These are phyloP conservation scores for Psix sp. DNA, from an alignment of 1,140 invertebrate genomes.

Conservation along the genomic window DNA sequence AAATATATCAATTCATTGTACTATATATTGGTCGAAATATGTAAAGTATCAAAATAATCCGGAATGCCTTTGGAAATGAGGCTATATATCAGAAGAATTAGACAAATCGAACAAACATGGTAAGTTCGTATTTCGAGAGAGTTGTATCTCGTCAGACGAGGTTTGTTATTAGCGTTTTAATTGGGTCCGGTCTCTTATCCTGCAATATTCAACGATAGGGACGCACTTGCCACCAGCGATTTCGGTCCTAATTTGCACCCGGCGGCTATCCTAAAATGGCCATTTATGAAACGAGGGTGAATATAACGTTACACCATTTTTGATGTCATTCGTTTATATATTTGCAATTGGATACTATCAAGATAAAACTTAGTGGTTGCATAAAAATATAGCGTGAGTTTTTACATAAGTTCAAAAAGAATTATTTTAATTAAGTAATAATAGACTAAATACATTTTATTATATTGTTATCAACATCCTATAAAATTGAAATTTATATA, in stretches of 20 bases:
- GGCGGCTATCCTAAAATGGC: conserved; percentile 72
- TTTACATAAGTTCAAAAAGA: conserved; percentile 5
- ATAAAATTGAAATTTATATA: no score
- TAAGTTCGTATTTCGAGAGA: conserved; percentile 42
- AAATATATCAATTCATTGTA: no score
- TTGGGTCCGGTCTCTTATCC: conserved; percentile 73
- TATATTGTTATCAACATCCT: no score
- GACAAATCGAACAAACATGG: conserved; percentile 41
- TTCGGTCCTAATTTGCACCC: conserved; percentile 71
- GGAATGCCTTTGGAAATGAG: no score
- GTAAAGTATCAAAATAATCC: no score
- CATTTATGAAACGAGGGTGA: conserved; percentile 62
- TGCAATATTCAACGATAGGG: conserved; percentile 66
- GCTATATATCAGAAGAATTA: background rate
- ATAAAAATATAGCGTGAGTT: conserved; percentile 29
- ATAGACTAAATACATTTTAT: no score
- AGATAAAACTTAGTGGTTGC: conserved; percentile 48
- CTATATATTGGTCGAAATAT: no score
- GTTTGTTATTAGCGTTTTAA: conserved; percentile 73
- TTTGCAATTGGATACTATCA: conserved; percentile 39
- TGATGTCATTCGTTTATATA: conserved; percentile 56
- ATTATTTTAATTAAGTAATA: no score
- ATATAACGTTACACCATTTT: conserved; percentile 56
- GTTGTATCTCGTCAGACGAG: conserved; percentile 60
- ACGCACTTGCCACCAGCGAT: conserved; percentile 67